phyloP scores from a whole-genome alignment of 2,888 invertebrate species.

The Bedellia somnulentella region DNA sequence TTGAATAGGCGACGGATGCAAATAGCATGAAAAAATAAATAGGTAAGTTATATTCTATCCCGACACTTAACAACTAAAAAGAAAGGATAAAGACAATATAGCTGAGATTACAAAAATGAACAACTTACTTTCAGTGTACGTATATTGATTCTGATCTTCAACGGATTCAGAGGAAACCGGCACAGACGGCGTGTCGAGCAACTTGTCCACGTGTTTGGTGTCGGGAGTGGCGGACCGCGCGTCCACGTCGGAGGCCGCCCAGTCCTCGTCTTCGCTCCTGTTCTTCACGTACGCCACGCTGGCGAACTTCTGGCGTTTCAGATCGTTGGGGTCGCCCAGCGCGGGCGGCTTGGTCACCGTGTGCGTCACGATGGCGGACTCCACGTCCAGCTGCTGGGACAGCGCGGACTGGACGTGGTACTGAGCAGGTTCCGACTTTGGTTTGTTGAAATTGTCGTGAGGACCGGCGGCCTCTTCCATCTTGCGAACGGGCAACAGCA shows the following conservation, averaged over 20 bases:
- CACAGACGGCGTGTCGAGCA: constrained; percentile 11
- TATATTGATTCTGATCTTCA: constrained; percentile 31
- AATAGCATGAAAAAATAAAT: too few relatives aligned
- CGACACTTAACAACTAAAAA: too few relatives aligned
- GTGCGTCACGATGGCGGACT: constrained; percentile 39
- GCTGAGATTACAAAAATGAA: neutral
- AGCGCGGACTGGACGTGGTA: constrained; percentile 12
- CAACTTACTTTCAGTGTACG: constrained; percentile 39
- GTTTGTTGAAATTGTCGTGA: neutral
- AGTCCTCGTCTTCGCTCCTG: constrained; percentile 41
- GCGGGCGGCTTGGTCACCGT: constrained; percentile 33
- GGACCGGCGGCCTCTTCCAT: constrained; percentile 17
- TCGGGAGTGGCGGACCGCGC: constrained; percentile 45
- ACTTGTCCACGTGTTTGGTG: constrained; percentile 26
- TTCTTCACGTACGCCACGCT: constrained; percentile 16
- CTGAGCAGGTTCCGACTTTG: constrained; percentile 3
- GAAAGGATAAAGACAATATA: too few relatives aligned
- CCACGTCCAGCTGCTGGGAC: constrained; percentile 26
- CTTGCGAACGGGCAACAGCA: constrained; percentile 33
- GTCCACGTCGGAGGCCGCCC: constrained; percentile 36
- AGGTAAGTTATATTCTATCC: too few relatives aligned
- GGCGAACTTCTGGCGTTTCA: constrained; percentile 20
- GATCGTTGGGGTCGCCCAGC: constrained; percentile 18
- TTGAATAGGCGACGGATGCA: too few relatives aligned
- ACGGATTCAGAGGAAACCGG: constrained; percentile 26